Percentiles rank a stretch among this genome's conserved stretches.
Evolutionary conservation across 1,140 invertebrate genomes (phyloP).

Genomic region (Carcinoscorpius rotundicauda): DNA sequence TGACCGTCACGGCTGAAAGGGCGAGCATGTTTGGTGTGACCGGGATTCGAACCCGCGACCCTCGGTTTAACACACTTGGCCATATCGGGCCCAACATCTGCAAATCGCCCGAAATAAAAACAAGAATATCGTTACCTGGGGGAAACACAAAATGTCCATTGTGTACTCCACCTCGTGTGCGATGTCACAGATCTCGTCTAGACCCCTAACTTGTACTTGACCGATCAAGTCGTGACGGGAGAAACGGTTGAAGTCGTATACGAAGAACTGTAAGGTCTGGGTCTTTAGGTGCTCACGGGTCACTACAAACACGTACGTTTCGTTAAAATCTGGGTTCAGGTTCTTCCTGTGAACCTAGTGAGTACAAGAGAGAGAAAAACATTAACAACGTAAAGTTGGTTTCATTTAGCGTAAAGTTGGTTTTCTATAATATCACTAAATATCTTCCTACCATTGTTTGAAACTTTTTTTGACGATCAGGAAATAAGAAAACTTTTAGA

Average conservation of each 20-base stretch:
- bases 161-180: constrained; percentile 64
- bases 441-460: no score
- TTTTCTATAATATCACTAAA: no score
- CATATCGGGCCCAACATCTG: no score
- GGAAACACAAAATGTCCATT: constrained; percentile 60
- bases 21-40: no score
- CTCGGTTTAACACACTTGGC: no score
- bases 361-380: no score
- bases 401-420: no score
- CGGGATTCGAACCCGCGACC: no score
- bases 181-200: constrained; percentile 52
- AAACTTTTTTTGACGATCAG: no score
- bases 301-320: constrained; percentile 63
- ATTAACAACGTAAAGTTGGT: no score
- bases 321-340: constrained; percentile 90
- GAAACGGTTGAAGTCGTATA: constrained; percentile 81
- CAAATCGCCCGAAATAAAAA: constrained; percentile 36
- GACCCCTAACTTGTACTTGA: constrained; percentile 61
- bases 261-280: constrained; percentile 63
- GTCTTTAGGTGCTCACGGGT: constrained; percentile 56
- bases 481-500: no score
- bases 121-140: constrained; percentile 33
- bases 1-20: no score
- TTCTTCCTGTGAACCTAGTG: constrained; percentile 60
- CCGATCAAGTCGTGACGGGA: constrained; percentile 75